Evolutionary conservation across 2,888 invertebrate species (phyloP), one percentile per base, ranked within the genome.

Genomic region (Resseliella maxima): DNA sequence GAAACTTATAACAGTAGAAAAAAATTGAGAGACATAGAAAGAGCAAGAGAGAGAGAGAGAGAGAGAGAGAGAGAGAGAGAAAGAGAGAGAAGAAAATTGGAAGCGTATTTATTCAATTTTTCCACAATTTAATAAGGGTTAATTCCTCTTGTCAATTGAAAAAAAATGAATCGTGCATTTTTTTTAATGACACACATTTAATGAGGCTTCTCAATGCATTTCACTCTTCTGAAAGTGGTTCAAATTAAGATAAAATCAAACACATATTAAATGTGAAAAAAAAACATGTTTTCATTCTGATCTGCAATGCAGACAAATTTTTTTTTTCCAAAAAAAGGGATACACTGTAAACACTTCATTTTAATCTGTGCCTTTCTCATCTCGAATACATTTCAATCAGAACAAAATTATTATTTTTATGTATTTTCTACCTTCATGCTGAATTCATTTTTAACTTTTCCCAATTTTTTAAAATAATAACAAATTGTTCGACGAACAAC

Each of bases 81-180:
- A 50, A 15, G 50, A 2, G 50, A 10, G 10, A 18, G 21, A 50
- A 59, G 24, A 59, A 59, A 59, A 59, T 24, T 12, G 24, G 59
- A 24, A 24, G 27, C 27, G 59, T 50, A 50, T 59, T 59, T 27
- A 59, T 59, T 59, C 59, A 59, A 59, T 59, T 59, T 59, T 59
- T 59, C 59, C 18, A n/a, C n/a, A n/a, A 24, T 59, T 59, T 59
- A 59, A 59, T 59, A 59, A 59, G 59, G 59, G 59, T 59, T 59
- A 59, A 59, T 59, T 59, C 59, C 59, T 12, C 59, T 59, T 24
- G 24, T 59, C 59, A 59, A 59, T 59, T 24, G 18, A n/a, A n/a
- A 27, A 21, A 59, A 59, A 59, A 27, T 59, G 59, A 59, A 50
- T 18, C 50, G 50, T 18, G 15, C 5, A 27, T 27, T 59, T 59